Evolutionary conservation across 2,888 invertebrate species (phyloP), one percentile per base, ranked within the genome.

Genomic region (Drosophila siamana): DNA sequence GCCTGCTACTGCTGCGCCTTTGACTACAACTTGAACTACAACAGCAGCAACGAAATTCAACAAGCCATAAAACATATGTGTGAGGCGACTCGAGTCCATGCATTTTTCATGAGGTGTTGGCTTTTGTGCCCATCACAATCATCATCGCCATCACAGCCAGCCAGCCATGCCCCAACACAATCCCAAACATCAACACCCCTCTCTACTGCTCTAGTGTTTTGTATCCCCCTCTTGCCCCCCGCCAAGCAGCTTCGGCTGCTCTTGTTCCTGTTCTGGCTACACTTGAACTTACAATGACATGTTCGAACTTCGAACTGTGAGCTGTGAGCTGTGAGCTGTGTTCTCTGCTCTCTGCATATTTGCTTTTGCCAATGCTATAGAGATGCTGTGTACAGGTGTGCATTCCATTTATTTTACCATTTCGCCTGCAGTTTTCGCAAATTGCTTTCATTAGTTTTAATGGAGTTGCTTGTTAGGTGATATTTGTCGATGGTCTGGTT

Each of bases 41-140:
- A 68, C 65, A 54, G 72, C 77, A 75, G 72, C 77, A 75, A 75
- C 86, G 80, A 78, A 84, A 89, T 89, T 90, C 90, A 90, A 90
- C 91, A 90, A 88, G 86, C 89, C 87, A 88, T 90, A 90, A 89
- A 91, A 90, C 89, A 90, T 90, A 90, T 90, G 90, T 89, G 90
- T 89, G 33, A 88, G 72, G n/a, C n/a, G n/a, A n/a, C n/a, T n/a
- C n/a, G 73, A 68, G 78, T 51, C 75, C 80, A 89, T 91, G 90
- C 90, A 90, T 90, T 89, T 91, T 90, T 90, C 88, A 90, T 90
- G 80, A 90, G 91, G 83, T 90, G 89, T 69, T 90, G 89, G 89
- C 90, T 90, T 90, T 90, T 90, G 90, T 90, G 85, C 89, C 82
- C 84, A 80, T 78, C 76, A 68, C 74, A 80, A 80, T 85, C 33